Evolutionary conservation across 2,113 vertebrate genomes (phyloP).

Genomic region (Pituophis catenifer): DNA sequence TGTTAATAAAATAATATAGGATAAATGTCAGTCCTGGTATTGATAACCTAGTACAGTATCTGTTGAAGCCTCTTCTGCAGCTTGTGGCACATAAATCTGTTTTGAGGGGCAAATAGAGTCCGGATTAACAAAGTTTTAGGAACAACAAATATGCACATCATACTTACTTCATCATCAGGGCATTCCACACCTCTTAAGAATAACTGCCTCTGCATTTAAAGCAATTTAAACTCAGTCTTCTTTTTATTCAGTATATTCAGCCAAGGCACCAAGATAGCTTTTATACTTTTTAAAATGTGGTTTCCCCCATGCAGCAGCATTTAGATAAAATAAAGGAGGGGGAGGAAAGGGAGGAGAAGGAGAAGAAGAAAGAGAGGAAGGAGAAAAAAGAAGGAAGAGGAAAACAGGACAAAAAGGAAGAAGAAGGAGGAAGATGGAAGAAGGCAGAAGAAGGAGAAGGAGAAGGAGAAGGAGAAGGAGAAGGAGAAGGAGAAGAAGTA

Average conservation of each 20-base stretch:
- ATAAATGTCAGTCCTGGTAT: background rate
- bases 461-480: no score
- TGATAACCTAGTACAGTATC: background rate
- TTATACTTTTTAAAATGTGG: background rate
- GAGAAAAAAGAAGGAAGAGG: background rate
- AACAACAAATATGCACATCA: background rate
- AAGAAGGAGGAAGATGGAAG: no score
- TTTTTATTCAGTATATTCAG: background rate
- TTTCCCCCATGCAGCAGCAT: background rate
- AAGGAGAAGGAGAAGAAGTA: background rate
- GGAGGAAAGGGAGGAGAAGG: background rate
- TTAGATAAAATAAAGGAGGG: background rate
- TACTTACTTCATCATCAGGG: background rate
- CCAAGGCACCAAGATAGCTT: background rate
- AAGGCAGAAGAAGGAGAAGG: no score
- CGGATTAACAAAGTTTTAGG: background rate
- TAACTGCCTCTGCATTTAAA: background rate
- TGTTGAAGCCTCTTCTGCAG: background rate
- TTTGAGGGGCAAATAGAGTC: background rate
- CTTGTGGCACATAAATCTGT: background rate
- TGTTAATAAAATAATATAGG: background rate
- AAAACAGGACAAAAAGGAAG: background rate
- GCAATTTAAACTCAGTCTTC: background rate
- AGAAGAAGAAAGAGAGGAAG: background rate
- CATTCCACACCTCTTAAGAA: background rate